Conservation (phyloP, 2,797 vertebrate genomes). For the Ara ararauna region DNA sequence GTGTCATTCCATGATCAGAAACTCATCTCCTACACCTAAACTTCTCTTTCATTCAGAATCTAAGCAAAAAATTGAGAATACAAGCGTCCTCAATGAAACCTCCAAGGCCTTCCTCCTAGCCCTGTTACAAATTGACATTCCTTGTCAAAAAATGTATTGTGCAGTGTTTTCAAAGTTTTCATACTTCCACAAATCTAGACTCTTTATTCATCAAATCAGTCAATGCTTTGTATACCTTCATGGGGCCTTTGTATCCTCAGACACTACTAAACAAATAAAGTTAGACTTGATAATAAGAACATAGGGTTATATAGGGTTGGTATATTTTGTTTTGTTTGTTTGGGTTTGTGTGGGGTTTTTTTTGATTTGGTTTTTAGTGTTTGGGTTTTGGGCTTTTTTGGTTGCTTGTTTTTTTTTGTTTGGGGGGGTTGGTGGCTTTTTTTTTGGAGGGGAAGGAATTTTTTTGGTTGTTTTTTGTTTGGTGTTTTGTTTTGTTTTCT, state of each 20-base stretch:
- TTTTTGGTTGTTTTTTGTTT: background rate
- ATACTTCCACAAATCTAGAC: background rate
- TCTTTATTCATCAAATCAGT: background rate
- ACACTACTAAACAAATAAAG: background rate
- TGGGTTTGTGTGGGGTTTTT: background rate
- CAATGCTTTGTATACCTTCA: background rate
- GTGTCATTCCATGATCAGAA: background rate
- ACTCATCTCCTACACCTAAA: background rate
- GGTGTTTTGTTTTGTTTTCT: background rate
- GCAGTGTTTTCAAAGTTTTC: background rate
- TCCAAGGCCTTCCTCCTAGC: background rate
- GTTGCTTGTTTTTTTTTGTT: background rate
- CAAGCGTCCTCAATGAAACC: accelerated
- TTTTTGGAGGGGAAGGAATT: background rate
- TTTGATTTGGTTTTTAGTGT: background rate
- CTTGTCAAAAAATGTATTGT: background rate
- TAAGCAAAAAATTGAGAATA: background rate
- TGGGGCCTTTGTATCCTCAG: background rate
- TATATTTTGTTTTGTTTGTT: background rate
- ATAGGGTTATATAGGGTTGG: background rate
- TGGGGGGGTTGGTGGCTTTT: background rate
- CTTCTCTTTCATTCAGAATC: background rate
- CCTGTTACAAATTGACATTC: background rate
- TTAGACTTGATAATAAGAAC: background rate
- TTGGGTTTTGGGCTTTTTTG: background rate